These are phyloP conservation scores for Aphelinus atriplicis DNA, from an alignment of 1,140 invertebrate species.

Conservation along the genomic window DNA sequence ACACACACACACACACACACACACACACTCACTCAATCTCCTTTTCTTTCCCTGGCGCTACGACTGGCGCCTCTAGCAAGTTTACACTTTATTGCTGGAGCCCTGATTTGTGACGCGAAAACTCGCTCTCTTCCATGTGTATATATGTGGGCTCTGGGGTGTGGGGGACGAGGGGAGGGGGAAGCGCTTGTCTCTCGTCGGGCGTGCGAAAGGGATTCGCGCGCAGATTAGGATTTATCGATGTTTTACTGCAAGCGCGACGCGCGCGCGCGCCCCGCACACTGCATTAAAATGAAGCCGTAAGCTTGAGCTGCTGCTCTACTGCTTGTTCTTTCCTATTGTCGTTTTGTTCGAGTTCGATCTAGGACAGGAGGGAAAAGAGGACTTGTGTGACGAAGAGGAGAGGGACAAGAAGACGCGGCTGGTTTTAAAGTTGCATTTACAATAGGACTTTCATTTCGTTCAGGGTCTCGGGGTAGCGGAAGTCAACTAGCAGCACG, in stretches of 20 bases:
- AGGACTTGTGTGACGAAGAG: too few relatives aligned
- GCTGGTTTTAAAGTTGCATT: too few relatives aligned
- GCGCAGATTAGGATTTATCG: slow-evolving; percentile 40
- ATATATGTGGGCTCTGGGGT: neutral
- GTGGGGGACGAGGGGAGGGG: neutral
- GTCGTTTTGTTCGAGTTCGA: too few relatives aligned
- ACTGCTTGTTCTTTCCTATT: too few relatives aligned
- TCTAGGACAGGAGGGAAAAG: too few relatives aligned
- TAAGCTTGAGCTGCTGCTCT: too few relatives aligned
- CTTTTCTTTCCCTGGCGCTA: neutral
- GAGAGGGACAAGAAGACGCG: too few relatives aligned
- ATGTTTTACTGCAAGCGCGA: slow-evolving; percentile 31
- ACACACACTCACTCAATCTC: neutral
- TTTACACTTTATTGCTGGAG: slow-evolving; percentile 39
- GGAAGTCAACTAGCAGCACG: too few relatives aligned
- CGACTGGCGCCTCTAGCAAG: slow-evolving; percentile 21
- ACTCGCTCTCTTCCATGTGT: slow-evolving; percentile 7
- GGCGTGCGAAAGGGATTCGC: slow-evolving; percentile 6
- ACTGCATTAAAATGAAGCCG: slow-evolving; percentile 25
- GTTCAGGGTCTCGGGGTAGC: too few relatives aligned
- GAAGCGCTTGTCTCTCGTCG: neutral
- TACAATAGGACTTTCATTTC: too few relatives aligned
- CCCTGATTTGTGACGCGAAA: slow-evolving; percentile 41
- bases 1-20: neutral
- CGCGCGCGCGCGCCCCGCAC: neutral